Evolutionary conservation across 2,888 invertebrate species (phyloP).

Genomic region (Apeira syringaria): DNA sequence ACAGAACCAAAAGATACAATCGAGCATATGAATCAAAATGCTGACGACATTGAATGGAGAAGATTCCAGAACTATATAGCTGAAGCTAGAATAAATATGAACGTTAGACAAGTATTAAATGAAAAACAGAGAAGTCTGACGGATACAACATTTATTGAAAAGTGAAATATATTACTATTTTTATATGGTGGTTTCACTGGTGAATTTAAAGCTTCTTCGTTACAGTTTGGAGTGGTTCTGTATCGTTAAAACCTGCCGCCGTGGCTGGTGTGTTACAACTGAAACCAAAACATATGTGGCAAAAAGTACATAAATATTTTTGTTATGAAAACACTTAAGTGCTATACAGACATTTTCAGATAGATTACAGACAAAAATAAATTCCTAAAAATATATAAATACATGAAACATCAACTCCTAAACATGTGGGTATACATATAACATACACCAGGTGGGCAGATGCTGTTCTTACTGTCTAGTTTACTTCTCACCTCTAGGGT

Average conservation of each 20-base stretch:
- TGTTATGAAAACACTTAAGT: no score
- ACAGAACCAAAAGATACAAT: constrained; percentile 38
- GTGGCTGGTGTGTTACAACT: constrained; percentile 65
- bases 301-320: no score
- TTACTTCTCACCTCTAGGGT: no score
- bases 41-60: constrained; percentile 68
- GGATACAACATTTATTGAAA: constrained; percentile 40
- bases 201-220: constrained; percentile 17
- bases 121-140: constrained; percentile 77
- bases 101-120: constrained; percentile 94
- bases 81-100: constrained; percentile 94
- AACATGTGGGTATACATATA: no score
- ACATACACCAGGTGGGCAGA: no score
- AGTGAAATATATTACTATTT: constrained; percentile 25
- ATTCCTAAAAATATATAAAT: no score
- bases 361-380: no score
- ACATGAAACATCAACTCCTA: no score
- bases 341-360: no score
- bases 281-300: constrained; percentile 36
- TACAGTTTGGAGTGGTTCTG: constrained; percentile 18
- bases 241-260: constrained; percentile 22
- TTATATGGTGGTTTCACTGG: constrained; percentile 21
- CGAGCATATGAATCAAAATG: constrained; percentile 44
- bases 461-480: no score
- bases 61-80: constrained; percentile 85